Conservation (phyloP, 2,888 invertebrate genomes). For the Glomeris marginata region DNA sequence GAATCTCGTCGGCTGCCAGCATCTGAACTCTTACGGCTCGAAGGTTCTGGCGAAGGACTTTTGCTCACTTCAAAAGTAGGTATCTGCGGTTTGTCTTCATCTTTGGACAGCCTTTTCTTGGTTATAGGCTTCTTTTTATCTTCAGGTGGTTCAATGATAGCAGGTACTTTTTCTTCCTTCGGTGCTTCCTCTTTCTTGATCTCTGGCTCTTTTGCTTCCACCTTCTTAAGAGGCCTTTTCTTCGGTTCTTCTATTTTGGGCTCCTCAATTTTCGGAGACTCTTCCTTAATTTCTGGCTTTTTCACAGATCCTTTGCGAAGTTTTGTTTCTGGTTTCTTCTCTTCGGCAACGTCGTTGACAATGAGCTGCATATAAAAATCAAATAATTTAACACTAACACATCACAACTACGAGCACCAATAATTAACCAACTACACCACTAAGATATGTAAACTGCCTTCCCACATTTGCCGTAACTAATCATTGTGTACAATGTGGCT, state of each 20-base stretch:
- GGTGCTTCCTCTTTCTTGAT: slow-evolving; percentile 24
- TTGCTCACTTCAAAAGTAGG: slow-evolving; percentile 63
- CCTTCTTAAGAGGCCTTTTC: slow-evolving; percentile 13
- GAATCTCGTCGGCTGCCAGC: slow-evolving; percentile 64
- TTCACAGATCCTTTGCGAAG: too few relatives aligned
- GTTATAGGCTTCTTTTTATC: slow-evolving; percentile 8
- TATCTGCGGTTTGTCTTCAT: slow-evolving; percentile 18
- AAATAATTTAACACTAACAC: too few relatives aligned
- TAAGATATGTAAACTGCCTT: too few relatives aligned
- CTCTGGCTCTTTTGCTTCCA: slow-evolving; percentile 13
- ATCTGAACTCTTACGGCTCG: slow-evolving; percentile 50
- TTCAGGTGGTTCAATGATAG: slow-evolving; percentile 9
- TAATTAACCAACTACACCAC: too few relatives aligned
- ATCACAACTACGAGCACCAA: too few relatives aligned
- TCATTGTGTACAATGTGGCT: too few relatives aligned
- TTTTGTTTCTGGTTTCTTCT: slow-evolving; percentile 17
- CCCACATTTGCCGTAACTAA: too few relatives aligned
- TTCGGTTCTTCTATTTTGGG: slow-evolving; percentile 12
- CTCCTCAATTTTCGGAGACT: slow-evolving; percentile 3
- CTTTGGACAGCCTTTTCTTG: slow-evolving; percentile 11
- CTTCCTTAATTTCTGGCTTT: too few relatives aligned
- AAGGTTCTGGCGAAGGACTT: slow-evolving; percentile 45
- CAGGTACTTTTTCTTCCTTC: slow-evolving; percentile 6
- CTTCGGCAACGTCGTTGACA: neutral
- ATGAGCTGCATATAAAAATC: too few relatives aligned